Evolutionary conservation across 2,113 vertebrate genomes (phyloP), one percentile per base, ranked within the genome.

Genomic region (Sylvietta virens): DNA sequence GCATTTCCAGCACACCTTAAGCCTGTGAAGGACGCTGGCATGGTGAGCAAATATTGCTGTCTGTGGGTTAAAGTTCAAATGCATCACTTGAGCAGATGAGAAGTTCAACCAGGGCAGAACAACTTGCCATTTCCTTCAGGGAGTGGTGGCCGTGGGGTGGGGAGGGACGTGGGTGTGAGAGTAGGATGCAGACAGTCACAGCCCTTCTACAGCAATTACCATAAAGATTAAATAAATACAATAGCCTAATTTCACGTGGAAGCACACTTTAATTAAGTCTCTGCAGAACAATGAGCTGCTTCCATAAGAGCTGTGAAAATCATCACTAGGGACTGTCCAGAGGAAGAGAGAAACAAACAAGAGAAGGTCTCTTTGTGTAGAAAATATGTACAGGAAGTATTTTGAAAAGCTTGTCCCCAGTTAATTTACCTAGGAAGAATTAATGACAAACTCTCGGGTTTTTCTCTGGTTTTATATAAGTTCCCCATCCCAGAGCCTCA

Each of bases 31-130:
- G 15, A 74, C 0, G n/a, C 86, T 96, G 93, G 92, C 90, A 87
- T 83, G 66, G 88, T 10, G 26, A 96, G 56, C 62, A 93, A 96
- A 96, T 95, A 92, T 96, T 96, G 83, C 80, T 93, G 87, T 86
- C 76, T 53, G 12, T 5, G 47, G 96, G 94, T 97, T 93, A 97
- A 96, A 95, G 96, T 96, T 95, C 92, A 97, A 96, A 96, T 7
- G 37, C 94, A 97, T 89, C 79, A 44, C 67, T 77, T 82, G 89
- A 83, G 26, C 88, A 85, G 80, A 92, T 78, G 79, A 94, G 78
- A 53, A 86, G 66, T 57, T 81, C 74, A 65, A 40, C 31, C 73
- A 61, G 89, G 54, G 51, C 71, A 82, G 50, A 94, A 69, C 73
- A 56, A 85, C 73, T 65, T 74, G 56, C 66, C 62, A 65, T 86